Conservation (phyloP, 2,888 invertebrate species). For the Nemapogon koenigi region DNA sequence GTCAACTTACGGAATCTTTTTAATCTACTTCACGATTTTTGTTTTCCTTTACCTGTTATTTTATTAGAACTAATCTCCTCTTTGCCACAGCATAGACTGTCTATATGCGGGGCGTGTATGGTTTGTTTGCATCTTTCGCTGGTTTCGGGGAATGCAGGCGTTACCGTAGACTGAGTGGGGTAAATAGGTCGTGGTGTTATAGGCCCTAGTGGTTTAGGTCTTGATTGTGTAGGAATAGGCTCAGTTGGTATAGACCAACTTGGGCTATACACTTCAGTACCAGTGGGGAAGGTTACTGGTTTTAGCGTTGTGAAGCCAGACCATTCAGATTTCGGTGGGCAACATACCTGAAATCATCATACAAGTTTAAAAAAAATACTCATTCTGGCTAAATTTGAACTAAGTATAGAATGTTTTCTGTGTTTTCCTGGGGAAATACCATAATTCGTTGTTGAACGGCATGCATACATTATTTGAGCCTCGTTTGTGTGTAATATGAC, state of each 20-base stretch:
- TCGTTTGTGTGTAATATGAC: too few species aligned
- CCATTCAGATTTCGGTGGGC: constrained; percentile 21
- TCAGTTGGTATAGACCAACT: background rate
- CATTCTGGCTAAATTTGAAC: too few species aligned
- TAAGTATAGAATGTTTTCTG: too few species aligned
- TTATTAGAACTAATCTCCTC: constrained; percentile 12
- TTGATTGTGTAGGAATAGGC: background rate
- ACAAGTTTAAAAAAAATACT: too few species aligned
- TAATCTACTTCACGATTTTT: background rate
- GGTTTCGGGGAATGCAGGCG: constrained; percentile 1
- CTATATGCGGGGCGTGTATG: constrained; percentile 12
- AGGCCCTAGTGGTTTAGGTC: constrained; percentile 4
- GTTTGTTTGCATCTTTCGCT: constrained; percentile 12
- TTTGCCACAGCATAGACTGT: constrained; percentile 16
- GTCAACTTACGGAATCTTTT: background rate
- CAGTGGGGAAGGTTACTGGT: constrained; percentile 14
- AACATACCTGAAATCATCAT: constrained; percentile 21
- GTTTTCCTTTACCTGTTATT: constrained; percentile 13
- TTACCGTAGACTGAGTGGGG: background rate
- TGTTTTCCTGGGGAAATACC: too few species aligned
- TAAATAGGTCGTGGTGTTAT: background rate
- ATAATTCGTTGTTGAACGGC: too few species aligned
- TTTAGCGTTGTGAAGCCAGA: constrained; percentile 12
- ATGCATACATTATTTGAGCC: too few species aligned
- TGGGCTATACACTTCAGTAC: constrained; percentile 14